Evolutionary conservation across 1,140 invertebrate species (phyloP).

Genomic region (Lordiphosa stackelbergi): DNA sequence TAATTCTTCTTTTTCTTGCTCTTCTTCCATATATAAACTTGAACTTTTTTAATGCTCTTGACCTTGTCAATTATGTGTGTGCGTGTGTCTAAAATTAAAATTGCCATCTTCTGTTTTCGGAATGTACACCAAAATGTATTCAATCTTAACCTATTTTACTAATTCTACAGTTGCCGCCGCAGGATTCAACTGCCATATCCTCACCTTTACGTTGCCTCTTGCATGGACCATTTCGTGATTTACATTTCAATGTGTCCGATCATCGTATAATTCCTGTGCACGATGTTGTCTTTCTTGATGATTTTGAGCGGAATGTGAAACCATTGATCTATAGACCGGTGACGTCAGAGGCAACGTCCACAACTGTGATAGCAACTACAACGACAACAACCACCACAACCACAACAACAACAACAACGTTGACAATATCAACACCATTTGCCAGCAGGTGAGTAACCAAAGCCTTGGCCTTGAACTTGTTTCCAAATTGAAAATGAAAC

Average conservation of each 20-base stretch:
- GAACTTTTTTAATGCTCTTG: slow-evolving; percentile 9
- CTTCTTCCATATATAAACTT: neutral
- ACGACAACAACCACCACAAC: slow-evolving; percentile 6
- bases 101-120: neutral
- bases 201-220: slow-evolving; percentile 66
- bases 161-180: slow-evolving; percentile 50
- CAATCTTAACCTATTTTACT: neutral
- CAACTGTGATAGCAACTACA: slow-evolving; percentile 9
- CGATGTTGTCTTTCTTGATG: slow-evolving; percentile 70
- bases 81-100: slow-evolving; percentile 4
- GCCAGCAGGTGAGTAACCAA: slow-evolving; percentile 46
- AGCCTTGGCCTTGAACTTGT: slow-evolving; percentile 52
- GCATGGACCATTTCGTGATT: slow-evolving; percentile 64
- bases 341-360: slow-evolving; percentile 23
- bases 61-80: slow-evolving; percentile 7
- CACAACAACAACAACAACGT: slow-evolving; percentile 8
- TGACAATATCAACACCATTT: slow-evolving; percentile 12
- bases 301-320: slow-evolving; percentile 59
- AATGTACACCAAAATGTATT: neutral
- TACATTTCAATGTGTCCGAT: slow-evolving; percentile 59
- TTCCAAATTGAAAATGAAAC: slow-evolving; percentile 6
- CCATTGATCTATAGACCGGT: slow-evolving; percentile 70
- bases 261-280: slow-evolving; percentile 66
- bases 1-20: slow-evolving; percentile 2
- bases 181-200: slow-evolving; percentile 38